Conservation (phyloP, 2,888 invertebrate species). For the Ennomos erosarius region DNA sequence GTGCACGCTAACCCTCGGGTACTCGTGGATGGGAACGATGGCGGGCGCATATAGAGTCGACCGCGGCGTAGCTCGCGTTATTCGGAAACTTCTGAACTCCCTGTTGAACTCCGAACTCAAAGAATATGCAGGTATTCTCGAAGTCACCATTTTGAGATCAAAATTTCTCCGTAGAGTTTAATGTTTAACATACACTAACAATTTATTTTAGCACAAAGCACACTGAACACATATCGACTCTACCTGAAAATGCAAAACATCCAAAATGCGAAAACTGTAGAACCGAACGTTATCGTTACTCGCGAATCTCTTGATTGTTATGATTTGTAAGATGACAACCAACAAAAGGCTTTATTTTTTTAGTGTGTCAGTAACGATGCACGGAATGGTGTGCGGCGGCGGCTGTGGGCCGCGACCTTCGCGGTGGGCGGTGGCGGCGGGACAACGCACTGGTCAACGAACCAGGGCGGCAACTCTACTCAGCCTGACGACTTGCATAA, state of each 20-base stretch:
- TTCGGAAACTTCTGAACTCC: slow-evolving; percentile 85
- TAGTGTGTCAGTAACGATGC: slow-evolving; percentile 41
- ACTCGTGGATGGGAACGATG: slow-evolving; percentile 86
- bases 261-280: slow-evolving; percentile 57
- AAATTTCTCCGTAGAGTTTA: slow-evolving; percentile 72
- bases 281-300: slow-evolving; percentile 43
- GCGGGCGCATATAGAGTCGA: slow-evolving; percentile 81
- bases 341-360: slow-evolving; percentile 30
- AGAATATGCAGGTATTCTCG: slow-evolving; percentile 87
- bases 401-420: slow-evolving; percentile 79
- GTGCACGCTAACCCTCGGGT: slow-evolving; percentile 85
- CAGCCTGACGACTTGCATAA: slow-evolving; percentile 73
- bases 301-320: slow-evolving; percentile 6
- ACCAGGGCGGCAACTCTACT: slow-evolving; percentile 68
- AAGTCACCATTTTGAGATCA: slow-evolving; percentile 87
- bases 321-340: slow-evolving; percentile 21
- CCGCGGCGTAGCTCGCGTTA: slow-evolving; percentile 80
- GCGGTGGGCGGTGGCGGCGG: slow-evolving; percentile 78
- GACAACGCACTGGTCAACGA: slow-evolving; percentile 84
- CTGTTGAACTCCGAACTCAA: slow-evolving; percentile 87
- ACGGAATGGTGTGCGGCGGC: slow-evolving; percentile 55
- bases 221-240: slow-evolving; percentile 82
- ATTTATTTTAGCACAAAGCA: slow-evolving; percentile 73
- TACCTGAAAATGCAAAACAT: slow-evolving; percentile 61
- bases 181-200: slow-evolving; percentile 57